Percentiles rank a stretch among this genome's conserved stretches.
Conservation (phyloP, 2,888 invertebrate species). For the Lasioglossum oenotherae region DNA sequence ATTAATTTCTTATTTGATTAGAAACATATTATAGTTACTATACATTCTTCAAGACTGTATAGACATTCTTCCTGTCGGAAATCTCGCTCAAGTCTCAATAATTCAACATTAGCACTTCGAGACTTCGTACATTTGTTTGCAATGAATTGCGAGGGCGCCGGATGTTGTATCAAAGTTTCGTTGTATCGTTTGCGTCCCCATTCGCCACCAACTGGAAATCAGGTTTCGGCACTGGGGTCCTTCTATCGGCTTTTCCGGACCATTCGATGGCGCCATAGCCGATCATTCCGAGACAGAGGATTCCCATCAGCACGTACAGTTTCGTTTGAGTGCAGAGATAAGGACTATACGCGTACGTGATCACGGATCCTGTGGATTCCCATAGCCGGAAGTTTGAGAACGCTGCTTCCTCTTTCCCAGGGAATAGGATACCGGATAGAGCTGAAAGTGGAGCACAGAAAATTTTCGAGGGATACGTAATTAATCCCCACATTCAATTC, state of each 20-base stretch:
- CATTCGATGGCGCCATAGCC: constrained; percentile 90
- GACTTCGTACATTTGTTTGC: background rate
- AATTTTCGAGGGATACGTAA: background rate
- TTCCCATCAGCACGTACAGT: constrained; percentile 88
- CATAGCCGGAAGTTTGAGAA: constrained; percentile 97
- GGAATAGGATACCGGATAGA: constrained; percentile 94
- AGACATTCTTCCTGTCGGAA: background rate
- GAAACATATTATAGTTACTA: background rate
- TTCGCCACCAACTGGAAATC: constrained; percentile 80
- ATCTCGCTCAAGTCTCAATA: background rate
- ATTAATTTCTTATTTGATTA: background rate
- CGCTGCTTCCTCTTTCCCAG: constrained; percentile 93
- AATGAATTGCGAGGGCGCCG: background rate
- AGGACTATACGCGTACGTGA: constrained; percentile 92
- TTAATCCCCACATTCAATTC: background rate
- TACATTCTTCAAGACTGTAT: background rate
- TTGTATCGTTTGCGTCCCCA: constrained; percentile 53
- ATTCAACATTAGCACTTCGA: background rate
- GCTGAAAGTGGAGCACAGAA: constrained; percentile 85
- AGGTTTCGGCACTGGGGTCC: constrained; percentile 66
- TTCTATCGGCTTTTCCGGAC: constrained; percentile 68
- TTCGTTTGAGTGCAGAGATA: constrained; percentile 91
- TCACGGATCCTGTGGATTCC: constrained; percentile 96
- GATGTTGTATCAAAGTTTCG: constrained; percentile 40
- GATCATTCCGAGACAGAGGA: constrained; percentile 89